Evolutionary conservation across 2,797 vertebrate species (phyloP).

Genomic region (Melanotaenia boesemani): DNA sequence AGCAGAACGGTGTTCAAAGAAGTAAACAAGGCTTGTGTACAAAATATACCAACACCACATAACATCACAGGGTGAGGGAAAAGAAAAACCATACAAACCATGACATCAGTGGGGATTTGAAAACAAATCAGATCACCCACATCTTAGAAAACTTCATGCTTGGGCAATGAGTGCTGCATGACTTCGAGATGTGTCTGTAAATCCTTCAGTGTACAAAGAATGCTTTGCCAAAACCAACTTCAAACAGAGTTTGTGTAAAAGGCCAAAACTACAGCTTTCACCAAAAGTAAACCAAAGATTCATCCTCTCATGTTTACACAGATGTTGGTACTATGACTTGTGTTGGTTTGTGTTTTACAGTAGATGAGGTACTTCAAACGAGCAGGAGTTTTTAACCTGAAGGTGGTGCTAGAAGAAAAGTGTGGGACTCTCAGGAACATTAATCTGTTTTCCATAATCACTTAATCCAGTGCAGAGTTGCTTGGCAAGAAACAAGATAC

Average conservation of each 20-base stretch:
- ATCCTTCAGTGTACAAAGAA: not conserved
- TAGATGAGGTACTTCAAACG: not conserved
- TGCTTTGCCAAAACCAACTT: not conserved
- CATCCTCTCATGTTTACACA: not conserved
- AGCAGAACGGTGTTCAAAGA: too few relatives aligned
- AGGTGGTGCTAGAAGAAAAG: not conserved
- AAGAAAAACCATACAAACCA: slow-evolving; percentile 1
- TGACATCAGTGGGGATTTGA: not conserved
- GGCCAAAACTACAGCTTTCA: slow-evolving; percentile 5
- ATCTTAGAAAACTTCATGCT: not conserved
- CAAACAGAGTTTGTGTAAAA: slow-evolving; percentile 3
- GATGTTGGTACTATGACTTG: not conserved
- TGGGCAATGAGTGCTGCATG: not conserved
- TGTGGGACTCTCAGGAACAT: not conserved
- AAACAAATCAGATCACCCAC: slow-evolving; percentile 2
- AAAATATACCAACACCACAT: not conserved
- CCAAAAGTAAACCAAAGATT: not conserved
- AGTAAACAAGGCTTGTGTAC: too few relatives aligned
- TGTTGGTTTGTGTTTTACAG: not conserved
- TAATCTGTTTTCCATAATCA: not conserved
- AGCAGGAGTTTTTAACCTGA: not conserved
- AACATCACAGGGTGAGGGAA: not conserved
- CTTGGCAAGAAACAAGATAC: not conserved
- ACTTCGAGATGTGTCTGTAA: slow-evolving; percentile 1
- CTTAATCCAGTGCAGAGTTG: not conserved